These are phyloP conservation scores for Melanotaenia duboulayi DNA, from an alignment of 2,113 vertebrate genomes.

Conservation along the genomic window DNA sequence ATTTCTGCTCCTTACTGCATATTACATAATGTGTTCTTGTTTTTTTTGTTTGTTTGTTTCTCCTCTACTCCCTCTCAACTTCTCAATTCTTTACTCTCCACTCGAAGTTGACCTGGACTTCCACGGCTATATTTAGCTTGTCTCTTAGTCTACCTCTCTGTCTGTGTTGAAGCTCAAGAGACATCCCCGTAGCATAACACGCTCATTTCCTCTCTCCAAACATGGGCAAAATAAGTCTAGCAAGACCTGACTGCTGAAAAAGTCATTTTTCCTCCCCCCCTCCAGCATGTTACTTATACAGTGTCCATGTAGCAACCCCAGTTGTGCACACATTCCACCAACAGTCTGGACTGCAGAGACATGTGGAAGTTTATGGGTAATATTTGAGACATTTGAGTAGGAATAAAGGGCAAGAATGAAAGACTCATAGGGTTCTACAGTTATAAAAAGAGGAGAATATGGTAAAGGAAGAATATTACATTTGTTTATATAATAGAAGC, in stretches of 20 bases:
- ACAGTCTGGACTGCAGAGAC: constrained; percentile 45
- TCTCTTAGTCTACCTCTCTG: constrained; percentile 57
- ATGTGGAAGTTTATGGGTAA: constrained; percentile 38
- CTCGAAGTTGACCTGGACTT: constrained; percentile 60
- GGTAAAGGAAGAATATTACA: not conserved
- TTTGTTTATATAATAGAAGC: not conserved
- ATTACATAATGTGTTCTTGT: constrained; percentile 29
- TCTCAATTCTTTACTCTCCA: constrained; percentile 37
- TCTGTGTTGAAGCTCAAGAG: constrained; percentile 55
- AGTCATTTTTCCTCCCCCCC: not conserved
- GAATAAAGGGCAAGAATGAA: constrained; percentile 31
- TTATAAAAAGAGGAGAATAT: not conserved
- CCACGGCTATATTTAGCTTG: constrained; percentile 66
- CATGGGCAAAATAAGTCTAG: constrained; percentile 71
- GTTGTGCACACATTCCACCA: constrained; percentile 42
- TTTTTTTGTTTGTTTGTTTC: not conserved
- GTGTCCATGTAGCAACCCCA: constrained; percentile 46
- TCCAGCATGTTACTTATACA: constrained; percentile 52
- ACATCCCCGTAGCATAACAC: constrained; percentile 58
- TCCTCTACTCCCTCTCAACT: not conserved
- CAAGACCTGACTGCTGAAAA: constrained; percentile 55
- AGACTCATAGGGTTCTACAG: not conserved
- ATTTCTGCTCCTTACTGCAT: constrained; percentile 19
- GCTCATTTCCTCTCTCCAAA: constrained; percentile 75
- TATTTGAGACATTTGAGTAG: constrained; percentile 39